These are phyloP conservation scores for Spicauda simplicius DNA, from an alignment of 2,888 invertebrate species.

Conservation along the genomic window DNA sequence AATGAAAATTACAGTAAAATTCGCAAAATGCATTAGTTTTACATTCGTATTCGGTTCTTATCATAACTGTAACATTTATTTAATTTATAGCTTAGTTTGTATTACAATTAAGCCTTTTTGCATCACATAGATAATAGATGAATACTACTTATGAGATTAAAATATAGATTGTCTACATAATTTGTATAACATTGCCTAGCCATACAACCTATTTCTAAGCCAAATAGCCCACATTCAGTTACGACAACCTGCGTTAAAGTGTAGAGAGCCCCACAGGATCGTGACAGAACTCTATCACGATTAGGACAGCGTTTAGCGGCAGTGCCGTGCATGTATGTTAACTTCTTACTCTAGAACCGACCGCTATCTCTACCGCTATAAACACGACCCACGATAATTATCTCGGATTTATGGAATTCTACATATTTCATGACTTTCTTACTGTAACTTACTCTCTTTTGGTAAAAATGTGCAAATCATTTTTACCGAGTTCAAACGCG, in stretches of 20 bases:
- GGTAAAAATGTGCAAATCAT: neutral
- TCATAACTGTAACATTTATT: no score
- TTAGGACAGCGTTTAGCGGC: slow-evolving; percentile 40
- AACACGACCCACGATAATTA: slow-evolving; percentile 26
- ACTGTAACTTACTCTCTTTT: slow-evolving; percentile 6
- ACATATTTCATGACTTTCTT: slow-evolving; percentile 12
- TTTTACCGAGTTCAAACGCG: no score
- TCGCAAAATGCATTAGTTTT: no score
- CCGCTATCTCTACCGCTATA: slow-evolving; percentile 23
- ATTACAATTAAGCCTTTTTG: no score
- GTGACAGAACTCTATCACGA: slow-evolving; percentile 45
- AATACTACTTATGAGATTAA: no score
- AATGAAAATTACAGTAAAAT: no score
- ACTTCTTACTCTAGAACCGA: slow-evolving; percentile 26
- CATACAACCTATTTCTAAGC: neutral
- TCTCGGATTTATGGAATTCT: slow-evolving; percentile 16
- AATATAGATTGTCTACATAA: no score
- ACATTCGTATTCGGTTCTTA: no score
- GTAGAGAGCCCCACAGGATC: slow-evolving; percentile 38
- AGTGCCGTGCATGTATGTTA: slow-evolving; percentile 32
- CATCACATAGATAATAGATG: no score
- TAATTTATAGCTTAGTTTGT: no score
- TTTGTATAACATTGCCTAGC: no score
- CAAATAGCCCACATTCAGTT: neutral
- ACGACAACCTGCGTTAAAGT: neutral